Evolutionary conservation across 2,888 invertebrate species (phyloP).

Genomic region (Drosophila mimetica): DNA sequence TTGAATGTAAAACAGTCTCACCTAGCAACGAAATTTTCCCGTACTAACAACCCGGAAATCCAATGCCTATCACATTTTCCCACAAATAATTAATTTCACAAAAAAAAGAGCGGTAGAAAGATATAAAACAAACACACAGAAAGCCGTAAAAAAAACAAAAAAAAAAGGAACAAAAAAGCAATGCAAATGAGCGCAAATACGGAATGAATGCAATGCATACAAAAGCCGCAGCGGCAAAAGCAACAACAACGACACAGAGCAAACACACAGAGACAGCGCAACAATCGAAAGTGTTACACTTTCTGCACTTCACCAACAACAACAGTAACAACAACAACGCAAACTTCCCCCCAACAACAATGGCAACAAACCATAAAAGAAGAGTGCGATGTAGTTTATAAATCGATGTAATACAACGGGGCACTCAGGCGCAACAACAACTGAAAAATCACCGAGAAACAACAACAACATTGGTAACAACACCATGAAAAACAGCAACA

Average conservation of each 20-base stretch:
- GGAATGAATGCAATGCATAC: slow-evolving; percentile 74
- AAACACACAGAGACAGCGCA: slow-evolving; percentile 56
- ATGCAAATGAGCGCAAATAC: slow-evolving; percentile 80
- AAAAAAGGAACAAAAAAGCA: slow-evolving; percentile 51
- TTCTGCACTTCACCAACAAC: slow-evolving; percentile 74
- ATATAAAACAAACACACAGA: slow-evolving; percentile 38
- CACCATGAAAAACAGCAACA: slow-evolving; percentile 14
- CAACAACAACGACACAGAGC: slow-evolving; percentile 26
- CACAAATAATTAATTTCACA: slow-evolving; percentile 74
- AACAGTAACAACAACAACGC: slow-evolving; percentile 46
- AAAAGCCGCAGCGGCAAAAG: slow-evolving; percentile 23
- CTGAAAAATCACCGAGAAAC: slow-evolving; percentile 14
- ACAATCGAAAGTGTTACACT: slow-evolving; percentile 82
- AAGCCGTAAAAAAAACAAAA: slow-evolving; percentile 7
- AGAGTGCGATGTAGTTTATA: slow-evolving; percentile 51
- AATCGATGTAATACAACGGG: slow-evolving; percentile 68
- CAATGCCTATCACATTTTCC: slow-evolving; percentile 70
- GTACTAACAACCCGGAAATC: slow-evolving; percentile 68
- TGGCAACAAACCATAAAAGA: slow-evolving; percentile 61
- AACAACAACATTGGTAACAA: slow-evolving; percentile 12
- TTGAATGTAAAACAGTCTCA: too few species aligned
- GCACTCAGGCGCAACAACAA: slow-evolving; percentile 50
- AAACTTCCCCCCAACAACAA: slow-evolving; percentile 51
- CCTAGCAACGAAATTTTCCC: slow-evolving; percentile 8
- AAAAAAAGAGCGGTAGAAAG: slow-evolving; percentile 31